These are phyloP conservation scores for Mystacornis crossleyi DNA, from an alignment of 2,113 vertebrate genomes.

Conservation along the genomic window DNA sequence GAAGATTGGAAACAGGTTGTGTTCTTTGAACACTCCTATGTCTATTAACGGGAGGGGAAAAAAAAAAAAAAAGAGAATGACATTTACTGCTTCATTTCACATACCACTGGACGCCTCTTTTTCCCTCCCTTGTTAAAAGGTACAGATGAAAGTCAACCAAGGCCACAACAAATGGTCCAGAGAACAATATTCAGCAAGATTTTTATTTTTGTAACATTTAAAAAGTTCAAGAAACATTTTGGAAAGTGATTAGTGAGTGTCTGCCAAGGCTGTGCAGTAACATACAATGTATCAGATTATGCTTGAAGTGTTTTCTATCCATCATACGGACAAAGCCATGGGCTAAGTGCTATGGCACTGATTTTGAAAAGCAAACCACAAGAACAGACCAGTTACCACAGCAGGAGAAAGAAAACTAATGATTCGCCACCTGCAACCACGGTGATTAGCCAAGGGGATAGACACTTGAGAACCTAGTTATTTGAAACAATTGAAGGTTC, in stretches of 20 bases:
- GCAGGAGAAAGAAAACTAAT: not conserved
- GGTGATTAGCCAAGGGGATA: not conserved
- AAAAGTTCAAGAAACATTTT: not conserved
- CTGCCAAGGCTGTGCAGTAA: not conserved
- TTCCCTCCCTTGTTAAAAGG: not conserved
- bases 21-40: not conserved
- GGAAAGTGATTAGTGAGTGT: not conserved
- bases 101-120: not conserved
- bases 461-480: not conserved
- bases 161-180: not conserved
- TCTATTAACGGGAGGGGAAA: not conserved
- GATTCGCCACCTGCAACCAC: fast-evolving
- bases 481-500: not conserved
- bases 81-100: not conserved
- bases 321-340: not conserved
- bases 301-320: not conserved
- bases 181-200: not conserved
- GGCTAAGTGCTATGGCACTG: not conserved
- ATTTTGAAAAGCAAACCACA: not conserved
- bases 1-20: not conserved
- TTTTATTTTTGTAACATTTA: not conserved
- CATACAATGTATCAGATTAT: not conserved
- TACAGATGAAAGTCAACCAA: not conserved
- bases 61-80: not conserved
- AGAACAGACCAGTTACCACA: not conserved